A percentile compares a stretch with the other conserved stretches of the same genome.
Evolutionary conservation across 1,140 invertebrate species (phyloP).

Genomic region (Zaprionus ghesquierei): DNA sequence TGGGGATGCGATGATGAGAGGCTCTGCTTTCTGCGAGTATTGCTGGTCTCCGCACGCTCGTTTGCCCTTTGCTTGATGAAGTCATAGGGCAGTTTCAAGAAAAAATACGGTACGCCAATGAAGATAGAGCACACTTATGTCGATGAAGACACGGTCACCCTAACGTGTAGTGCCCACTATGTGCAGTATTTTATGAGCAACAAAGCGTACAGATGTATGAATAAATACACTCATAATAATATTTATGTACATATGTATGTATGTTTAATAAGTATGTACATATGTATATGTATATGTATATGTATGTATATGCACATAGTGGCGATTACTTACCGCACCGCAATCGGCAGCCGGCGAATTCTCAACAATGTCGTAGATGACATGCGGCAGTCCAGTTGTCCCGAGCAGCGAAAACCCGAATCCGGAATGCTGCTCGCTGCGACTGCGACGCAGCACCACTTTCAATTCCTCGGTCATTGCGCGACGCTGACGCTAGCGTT

Average conservation of each 20-base stretch:
- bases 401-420: slow-evolving; percentile 95
- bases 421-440: slow-evolving; percentile 88
- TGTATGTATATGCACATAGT: slow-evolving; percentile 7
- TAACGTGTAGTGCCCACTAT: slow-evolving; percentile 8
- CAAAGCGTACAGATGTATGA: slow-evolving; percentile 22
- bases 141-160: slow-evolving; percentile 3
- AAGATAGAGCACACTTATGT: background rate
- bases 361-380: slow-evolving; percentile 95
- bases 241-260: slow-evolving; percentile 13
- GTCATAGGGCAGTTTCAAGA: slow-evolving; percentile 35
- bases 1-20: background rate
- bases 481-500: slow-evolving; percentile 34
- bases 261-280: background rate
- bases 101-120: slow-evolving; percentile 13
- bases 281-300: background rate
- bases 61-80: slow-evolving; percentile 37
- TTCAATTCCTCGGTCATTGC: slow-evolving; percentile 92
- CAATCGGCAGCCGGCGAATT: slow-evolving; percentile 94
- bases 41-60: background rate
- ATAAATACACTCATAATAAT: too few relatives aligned
- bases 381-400: slow-evolving; percentile 93
- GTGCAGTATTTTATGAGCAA: slow-evolving; percentile 56
- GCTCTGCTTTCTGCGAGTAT: background rate
- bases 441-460: slow-evolving; percentile 90
- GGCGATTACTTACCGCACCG: slow-evolving; percentile 89